These are phyloP conservation scores for Euplexia lucipara DNA, from an alignment of 2,888 invertebrate genomes.

Conservation along the genomic window DNA sequence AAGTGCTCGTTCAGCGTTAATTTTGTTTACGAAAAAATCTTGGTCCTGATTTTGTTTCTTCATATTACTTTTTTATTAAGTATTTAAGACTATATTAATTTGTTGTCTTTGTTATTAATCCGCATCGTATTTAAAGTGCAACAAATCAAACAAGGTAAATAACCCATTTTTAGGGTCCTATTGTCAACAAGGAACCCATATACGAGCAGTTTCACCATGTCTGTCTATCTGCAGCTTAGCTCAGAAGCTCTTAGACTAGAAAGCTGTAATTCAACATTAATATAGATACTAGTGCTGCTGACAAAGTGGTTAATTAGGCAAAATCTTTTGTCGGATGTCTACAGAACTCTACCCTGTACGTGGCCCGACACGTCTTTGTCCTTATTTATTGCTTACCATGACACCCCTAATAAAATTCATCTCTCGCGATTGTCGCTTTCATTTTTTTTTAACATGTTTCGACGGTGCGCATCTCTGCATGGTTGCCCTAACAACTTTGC, in stretches of 20 bases:
- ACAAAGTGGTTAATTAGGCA: no score
- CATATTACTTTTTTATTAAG: background rate
- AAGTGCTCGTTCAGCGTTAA: slow-evolving; percentile 29
- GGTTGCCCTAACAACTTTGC: slow-evolving; percentile 41
- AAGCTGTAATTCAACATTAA: no score
- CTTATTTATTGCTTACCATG: slow-evolving; percentile 9
- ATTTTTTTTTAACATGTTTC: slow-evolving; percentile 33
- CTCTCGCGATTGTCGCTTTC: slow-evolving; percentile 29
- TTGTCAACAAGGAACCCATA: no score
- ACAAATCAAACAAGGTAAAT: no score
- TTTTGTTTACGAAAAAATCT: slow-evolving; percentile 13
- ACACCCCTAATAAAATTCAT: slow-evolving; percentile 26
- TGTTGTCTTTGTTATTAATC: background rate
- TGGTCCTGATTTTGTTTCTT: background rate
- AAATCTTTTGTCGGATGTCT: no score
- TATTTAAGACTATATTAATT: background rate
- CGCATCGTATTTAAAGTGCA: background rate
- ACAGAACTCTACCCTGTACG: no score
- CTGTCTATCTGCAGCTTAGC: no score
- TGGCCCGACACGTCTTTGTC: no score
- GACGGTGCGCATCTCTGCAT: slow-evolving; percentile 37
- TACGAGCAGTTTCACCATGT: no score
- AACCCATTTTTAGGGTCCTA: no score
- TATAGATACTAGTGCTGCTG: no score
- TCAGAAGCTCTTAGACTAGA: no score